Evolutionary conservation across 2,888 invertebrate genomes (phyloP).

Genomic region (Nebria brevicollis): DNA sequence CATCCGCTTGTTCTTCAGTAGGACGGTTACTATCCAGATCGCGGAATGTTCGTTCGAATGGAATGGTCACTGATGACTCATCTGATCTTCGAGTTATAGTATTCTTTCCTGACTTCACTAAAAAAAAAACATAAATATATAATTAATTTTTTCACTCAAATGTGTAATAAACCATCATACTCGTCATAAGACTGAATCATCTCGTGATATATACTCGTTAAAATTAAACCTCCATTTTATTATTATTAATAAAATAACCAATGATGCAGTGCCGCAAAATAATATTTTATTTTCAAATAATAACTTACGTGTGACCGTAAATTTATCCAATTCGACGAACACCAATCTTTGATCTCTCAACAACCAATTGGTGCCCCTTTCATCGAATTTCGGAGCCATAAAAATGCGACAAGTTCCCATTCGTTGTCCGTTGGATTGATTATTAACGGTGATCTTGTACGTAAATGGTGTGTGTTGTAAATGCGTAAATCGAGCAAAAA

Average conservation of each 20-base stretch:
- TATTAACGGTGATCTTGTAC: conserved; percentile 65
- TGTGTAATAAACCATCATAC: no score
- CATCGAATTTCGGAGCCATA: conserved; percentile 74
- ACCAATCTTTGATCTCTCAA: conserved; percentile 72
- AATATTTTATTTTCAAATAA: not conserved
- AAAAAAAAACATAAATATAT: conserved; percentile 41
- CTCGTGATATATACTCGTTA: no score
- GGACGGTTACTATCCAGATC: conserved; percentile 73
- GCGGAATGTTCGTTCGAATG: conserved; percentile 83
- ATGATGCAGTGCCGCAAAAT: not conserved
- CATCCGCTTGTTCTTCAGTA: conserved; percentile 63
- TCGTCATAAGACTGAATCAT: no score
- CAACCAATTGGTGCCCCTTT: conserved; percentile 69
- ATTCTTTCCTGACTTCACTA: conserved; percentile 76
- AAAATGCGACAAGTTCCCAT: conserved; percentile 77
- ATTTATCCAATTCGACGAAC: conserved; percentile 81
- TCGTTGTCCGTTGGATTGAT: conserved; percentile 63
- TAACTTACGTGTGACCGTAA: conserved; percentile 70
- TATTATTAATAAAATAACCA: not conserved
- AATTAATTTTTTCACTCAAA: not conserved
- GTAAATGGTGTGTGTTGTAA: conserved; percentile 78
- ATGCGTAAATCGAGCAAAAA: conserved; percentile 80
- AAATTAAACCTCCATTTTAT: not conserved
- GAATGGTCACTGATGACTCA: conserved; percentile 84
- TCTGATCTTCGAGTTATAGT: conserved; percentile 72